A percentile compares a stretch with the other conserved stretches of the same genome.
These are phyloP conservation scores for Sebastes steindachneri DNA, from an alignment of 2,797 vertebrate species.

Conservation along the genomic window DNA sequence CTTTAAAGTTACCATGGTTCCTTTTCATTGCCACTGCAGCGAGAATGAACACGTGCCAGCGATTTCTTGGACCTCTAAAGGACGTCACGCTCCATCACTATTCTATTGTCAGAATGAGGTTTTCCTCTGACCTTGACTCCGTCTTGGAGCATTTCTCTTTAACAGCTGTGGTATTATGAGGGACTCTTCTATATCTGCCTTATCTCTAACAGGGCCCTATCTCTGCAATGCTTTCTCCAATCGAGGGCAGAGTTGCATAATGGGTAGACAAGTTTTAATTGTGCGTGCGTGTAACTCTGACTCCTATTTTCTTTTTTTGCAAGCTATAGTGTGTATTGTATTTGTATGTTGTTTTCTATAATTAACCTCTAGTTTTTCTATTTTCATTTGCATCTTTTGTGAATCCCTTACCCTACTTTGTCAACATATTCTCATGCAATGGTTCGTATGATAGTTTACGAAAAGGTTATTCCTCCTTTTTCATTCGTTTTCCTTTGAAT, in stretches of 20 bases:
- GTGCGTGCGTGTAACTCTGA: background rate
- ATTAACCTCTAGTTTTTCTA: background rate
- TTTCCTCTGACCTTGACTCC: slow-evolving; percentile 68
- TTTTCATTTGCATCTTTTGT: background rate
- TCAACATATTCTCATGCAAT: too few relatives aligned
- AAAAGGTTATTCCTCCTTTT: too few relatives aligned
- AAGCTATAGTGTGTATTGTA: background rate
- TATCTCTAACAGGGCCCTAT: background rate
- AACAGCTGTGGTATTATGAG: slow-evolving; percentile 8
- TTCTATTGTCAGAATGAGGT: slow-evolving; percentile 60
- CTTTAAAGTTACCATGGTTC: slow-evolving; percentile 56
- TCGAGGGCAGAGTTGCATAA: background rate
- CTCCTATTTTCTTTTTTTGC: background rate
- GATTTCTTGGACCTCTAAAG: slow-evolving; percentile 62
- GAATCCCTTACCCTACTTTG: background rate
- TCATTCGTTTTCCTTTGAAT: too few relatives aligned
- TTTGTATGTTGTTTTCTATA: background rate
- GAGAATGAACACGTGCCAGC: slow-evolving; percentile 48
- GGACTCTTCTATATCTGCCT: slow-evolving; percentile 4
- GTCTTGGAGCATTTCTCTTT: slow-evolving; percentile 17
- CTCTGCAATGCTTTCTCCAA: background rate
- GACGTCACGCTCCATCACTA: slow-evolving; percentile 60
- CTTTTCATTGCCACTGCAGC: slow-evolving; percentile 62
- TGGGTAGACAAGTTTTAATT: background rate
- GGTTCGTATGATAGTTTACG: too few relatives aligned